phyloP scores from a whole-genome alignment of 2,113 vertebrate species.

The Laticauda laticaudata region DNA sequence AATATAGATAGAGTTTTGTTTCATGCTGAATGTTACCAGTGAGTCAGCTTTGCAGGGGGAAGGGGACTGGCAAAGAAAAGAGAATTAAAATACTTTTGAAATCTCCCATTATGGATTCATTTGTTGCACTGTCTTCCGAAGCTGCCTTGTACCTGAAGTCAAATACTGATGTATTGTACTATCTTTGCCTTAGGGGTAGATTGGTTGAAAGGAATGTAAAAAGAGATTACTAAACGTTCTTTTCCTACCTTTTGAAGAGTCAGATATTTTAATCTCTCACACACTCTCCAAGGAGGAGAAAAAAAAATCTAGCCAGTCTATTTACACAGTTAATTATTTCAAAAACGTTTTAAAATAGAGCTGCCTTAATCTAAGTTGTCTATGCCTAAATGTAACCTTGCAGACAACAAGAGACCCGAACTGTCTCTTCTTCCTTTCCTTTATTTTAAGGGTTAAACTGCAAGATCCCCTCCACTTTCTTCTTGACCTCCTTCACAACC shows the following conservation, averaged over 20 bases:
- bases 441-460: background rate
- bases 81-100: background rate
- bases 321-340: background rate
- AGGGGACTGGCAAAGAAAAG: background rate
- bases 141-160: background rate
- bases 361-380: background rate
- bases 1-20: background rate
- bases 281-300: background rate
- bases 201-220: background rate
- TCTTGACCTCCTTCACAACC: background rate
- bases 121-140: background rate
- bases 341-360: background rate
- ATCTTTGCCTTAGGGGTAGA: background rate
- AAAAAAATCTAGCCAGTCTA: background rate
- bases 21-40: background rate
- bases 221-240: background rate
- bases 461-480: background rate
- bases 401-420: background rate
- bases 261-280: background rate
- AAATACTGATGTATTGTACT: background rate
- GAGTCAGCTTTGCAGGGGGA: background rate
- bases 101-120: background rate
- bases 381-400: background rate
- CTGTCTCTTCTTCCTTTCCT: background rate
- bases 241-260: background rate